Evolutionary conservation across 1,140 invertebrate species (phyloP).

Genomic region (Zeugodacus cucurbitae): DNA sequence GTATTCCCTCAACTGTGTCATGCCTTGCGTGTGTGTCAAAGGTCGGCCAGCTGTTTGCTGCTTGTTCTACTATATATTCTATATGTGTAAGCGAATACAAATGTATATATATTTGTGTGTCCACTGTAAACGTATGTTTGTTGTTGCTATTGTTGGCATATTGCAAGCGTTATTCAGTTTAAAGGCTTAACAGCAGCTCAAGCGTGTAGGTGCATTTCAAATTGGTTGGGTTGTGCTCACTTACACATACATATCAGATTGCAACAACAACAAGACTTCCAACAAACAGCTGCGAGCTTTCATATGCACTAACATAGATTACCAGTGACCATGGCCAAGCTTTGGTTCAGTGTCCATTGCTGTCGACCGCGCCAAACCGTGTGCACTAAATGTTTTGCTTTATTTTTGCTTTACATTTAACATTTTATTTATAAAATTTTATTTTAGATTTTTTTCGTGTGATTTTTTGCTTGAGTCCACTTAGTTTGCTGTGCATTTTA

Average conservation of each 20-base stretch:
- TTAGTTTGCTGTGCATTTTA: not conserved
- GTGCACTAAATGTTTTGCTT: slow-evolving; percentile 25
- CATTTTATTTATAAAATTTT: slow-evolving; percentile 18
- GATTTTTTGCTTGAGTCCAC: no score
- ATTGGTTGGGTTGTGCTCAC: not conserved
- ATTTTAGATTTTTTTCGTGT: not conserved
- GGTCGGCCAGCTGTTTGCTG: slow-evolving; percentile 27
- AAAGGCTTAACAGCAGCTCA: slow-evolving; percentile 26
- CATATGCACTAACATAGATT: not conserved
- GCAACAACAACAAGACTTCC: not conserved
- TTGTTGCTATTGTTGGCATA: no score
- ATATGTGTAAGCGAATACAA: not conserved
- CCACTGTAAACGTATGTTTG: not conserved
- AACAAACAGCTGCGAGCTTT: slow-evolving; percentile 1
- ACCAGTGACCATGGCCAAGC: not conserved
- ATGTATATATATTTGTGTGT: not conserved
- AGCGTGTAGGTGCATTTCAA: slow-evolving; percentile 31
- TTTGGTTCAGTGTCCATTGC: not conserved
- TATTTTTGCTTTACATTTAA: slow-evolving; percentile 8
- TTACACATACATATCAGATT: not conserved
- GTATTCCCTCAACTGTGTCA: not conserved
- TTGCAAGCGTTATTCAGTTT: slow-evolving; percentile 1
- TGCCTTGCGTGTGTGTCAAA: slow-evolving; percentile 29
- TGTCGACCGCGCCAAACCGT: not conserved
- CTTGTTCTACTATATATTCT: not conserved